Base-by-base conservation (phyloP, 2,888 invertebrate species). In the Microplitis deprimator region DNA sequence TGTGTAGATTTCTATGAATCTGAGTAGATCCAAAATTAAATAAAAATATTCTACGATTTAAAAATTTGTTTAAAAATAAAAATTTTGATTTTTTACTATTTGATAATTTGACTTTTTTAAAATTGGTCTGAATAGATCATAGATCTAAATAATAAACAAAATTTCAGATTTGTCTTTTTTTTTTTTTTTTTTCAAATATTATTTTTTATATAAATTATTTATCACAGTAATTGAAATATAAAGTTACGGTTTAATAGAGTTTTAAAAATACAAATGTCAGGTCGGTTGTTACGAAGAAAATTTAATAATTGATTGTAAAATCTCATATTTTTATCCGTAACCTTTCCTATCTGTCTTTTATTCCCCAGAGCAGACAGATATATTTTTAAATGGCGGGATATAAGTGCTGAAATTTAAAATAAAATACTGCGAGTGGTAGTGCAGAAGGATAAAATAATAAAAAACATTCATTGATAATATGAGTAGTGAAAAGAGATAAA, bases 401-500 rank as follows among this genome's bases (percentile, higher is more conserved):
- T 13, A 50, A 50, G 50, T 50, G 50, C 50, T 50, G 13, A 50
- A 50, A 50, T 50, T 50, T 50, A 50, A 50, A 50, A 50, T 50
- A 50, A 50, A 50, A 50, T 50, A 50, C 13, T 29, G 29, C 50
- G 0, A 50, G 50, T 50, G 50, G 13, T 50, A 50, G 50, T 13
- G 5, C 13, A 50, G 10, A 13, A 13, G 50, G 50, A 13, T 13
- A 13, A 50, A 50, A 50, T 50, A 50, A 50, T 50, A 50, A 13
- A 50, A 13, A 6, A 68, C 29, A 20, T 73, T 59, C 61, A 67
- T 65, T 61, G 16, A 50, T n/a, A 41, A n/a, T n/a, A 60, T 8
- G 6, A 60, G 50, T 29, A 29, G 29, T 29, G 29, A n/a, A 13
- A 68, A 20, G 10, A 70, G 29, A 41, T 6, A 59, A 61, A 71